These are phyloP conservation scores for Periophthalmus magnuspinnatus DNA, from an alignment of 2,797 vertebrate genomes.

Conservation along the genomic window DNA sequence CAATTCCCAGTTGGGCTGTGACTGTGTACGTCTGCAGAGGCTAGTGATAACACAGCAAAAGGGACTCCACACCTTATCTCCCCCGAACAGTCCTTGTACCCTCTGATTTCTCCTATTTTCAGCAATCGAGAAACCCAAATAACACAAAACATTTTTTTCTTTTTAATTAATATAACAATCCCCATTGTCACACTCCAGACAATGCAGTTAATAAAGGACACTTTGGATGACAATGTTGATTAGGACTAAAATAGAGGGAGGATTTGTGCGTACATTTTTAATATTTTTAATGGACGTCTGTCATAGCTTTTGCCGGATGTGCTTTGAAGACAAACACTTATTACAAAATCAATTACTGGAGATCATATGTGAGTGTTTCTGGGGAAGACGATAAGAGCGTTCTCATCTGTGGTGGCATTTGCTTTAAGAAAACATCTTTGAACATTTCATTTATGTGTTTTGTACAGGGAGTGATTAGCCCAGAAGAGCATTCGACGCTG, in stretches of 20 bases:
- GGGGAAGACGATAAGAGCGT: slow-evolving; percentile 57
- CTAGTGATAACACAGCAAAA: slow-evolving; percentile 76
- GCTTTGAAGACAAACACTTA: slow-evolving; percentile 44
- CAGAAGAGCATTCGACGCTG: background rate
- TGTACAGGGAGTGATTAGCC: background rate
- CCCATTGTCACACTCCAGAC: slow-evolving; percentile 48
- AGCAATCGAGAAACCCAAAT: slow-evolving; percentile 43
- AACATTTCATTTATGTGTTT: slow-evolving; percentile 27
- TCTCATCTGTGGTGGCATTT: slow-evolving; percentile 36
- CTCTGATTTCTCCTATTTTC: slow-evolving; percentile 59
- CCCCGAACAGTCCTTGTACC: slow-evolving; percentile 72
- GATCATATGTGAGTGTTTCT: slow-evolving; percentile 63
- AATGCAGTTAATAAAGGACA: slow-evolving; percentile 50
- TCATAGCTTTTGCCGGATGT: slow-evolving; percentile 17
- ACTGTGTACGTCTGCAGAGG: slow-evolving; percentile 69
- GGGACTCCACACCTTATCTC: slow-evolving; percentile 76
- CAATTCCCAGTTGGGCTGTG: slow-evolving; percentile 66
- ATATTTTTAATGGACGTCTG: slow-evolving; percentile 54
- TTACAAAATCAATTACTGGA: slow-evolving; percentile 62
- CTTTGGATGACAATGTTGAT: slow-evolving; percentile 52
- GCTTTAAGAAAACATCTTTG: slow-evolving; percentile 34
- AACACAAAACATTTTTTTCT: slow-evolving; percentile 56
- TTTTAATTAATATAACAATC: slow-evolving; percentile 62
- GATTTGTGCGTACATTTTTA: slow-evolving; percentile 40
- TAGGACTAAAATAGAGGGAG: slow-evolving; percentile 43